phyloP scores from a whole-genome alignment of 1,140 invertebrate species.

The Drosophila gunungcola region DNA sequence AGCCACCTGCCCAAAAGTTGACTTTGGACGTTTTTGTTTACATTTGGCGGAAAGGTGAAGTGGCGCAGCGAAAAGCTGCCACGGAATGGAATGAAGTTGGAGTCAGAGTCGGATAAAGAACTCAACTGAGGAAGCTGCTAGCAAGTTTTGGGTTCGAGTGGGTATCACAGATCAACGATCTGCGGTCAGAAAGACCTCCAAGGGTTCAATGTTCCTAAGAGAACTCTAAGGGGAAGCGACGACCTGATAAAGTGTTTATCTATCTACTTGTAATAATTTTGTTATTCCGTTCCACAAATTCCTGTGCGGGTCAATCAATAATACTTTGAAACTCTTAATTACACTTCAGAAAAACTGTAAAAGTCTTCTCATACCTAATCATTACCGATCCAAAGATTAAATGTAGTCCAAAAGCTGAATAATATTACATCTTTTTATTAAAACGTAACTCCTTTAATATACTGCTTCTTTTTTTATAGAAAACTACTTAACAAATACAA shows the following conservation, averaged over 20 bases:
- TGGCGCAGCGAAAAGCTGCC: conserved; percentile 52
- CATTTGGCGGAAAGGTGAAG: conserved; percentile 50
- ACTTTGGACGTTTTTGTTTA: conserved; percentile 55
- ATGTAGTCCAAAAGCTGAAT: too few relatives aligned
- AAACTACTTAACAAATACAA: too few relatives aligned
- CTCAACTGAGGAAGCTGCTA: conserved; percentile 69
- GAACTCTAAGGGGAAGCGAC: conserved; percentile 21
- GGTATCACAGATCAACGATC: conserved; percentile 76
- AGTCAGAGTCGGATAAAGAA: conserved; percentile 7
- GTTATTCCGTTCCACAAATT: too few relatives aligned
- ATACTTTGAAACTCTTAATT: too few relatives aligned
- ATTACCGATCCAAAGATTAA: too few relatives aligned
- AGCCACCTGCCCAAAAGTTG: conserved; percentile 63
- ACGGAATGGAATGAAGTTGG: conserved; percentile 27
- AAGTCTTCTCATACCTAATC: background rate
- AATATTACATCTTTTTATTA: too few relatives aligned
- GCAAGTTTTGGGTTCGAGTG: conserved; percentile 58
- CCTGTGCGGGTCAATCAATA: too few relatives aligned
- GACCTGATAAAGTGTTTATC: conserved; percentile 9
- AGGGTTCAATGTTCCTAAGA: conserved; percentile 43
- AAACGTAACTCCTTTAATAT: too few relatives aligned
- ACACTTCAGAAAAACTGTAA: too few relatives aligned
- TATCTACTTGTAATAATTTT: background rate
- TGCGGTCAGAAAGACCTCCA: conserved; percentile 27
- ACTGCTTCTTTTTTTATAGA: too few relatives aligned